Base-by-base conservation (phyloP, 2,113 vertebrate species). In the Myodes glareolus region DNA sequence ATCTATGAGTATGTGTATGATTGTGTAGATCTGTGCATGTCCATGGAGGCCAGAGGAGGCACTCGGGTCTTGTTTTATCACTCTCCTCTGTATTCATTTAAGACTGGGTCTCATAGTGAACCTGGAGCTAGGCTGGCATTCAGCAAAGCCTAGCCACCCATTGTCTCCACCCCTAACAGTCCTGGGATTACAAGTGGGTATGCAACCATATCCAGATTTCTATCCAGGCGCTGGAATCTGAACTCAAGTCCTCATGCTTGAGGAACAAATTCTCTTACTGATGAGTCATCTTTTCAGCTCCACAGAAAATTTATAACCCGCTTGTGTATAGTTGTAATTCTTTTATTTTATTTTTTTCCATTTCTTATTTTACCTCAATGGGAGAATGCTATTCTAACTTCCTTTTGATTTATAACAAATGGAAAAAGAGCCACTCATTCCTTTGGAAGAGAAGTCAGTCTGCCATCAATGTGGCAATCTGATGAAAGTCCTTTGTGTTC, bases 381-480 rank as follows among this genome's bases (percentile, higher is more conserved):
- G 68, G n/a, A 94, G 2, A 90, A 78, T 80, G 47, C 50, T 92
- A 16, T 50, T 17, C 25, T 91, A 55, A 72, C 25, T 78, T 92
- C 36, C n/a, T 58, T 61, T 47, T 92, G 80, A 68, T 73, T 27
- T 86, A 55, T 27, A 90, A 42, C 61, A 95, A 81, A 86, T 89
- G 68, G 73, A 36, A 87, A 94, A 96, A 84, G 33, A 73, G 78
- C 47, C 67, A 80, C 42, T 91, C 55, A 88, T 72, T 81, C 21
- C 21, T 36, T 97, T 91, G 31, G 65, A 85, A 76, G 65, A 85
- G 27, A 94, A 95, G 87, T 73, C 70, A 92, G 76, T 5, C 47
- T 87, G 58, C 63, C 8, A 1, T 39, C 16, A 90, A 1, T 27
- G 39, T 0, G 76, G 29, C 58, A 96, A 93, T 94, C 93, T 87